Base-by-base conservation (phyloP, 2,888 invertebrate genomes). In the Polylopha cassiicola region DNA sequence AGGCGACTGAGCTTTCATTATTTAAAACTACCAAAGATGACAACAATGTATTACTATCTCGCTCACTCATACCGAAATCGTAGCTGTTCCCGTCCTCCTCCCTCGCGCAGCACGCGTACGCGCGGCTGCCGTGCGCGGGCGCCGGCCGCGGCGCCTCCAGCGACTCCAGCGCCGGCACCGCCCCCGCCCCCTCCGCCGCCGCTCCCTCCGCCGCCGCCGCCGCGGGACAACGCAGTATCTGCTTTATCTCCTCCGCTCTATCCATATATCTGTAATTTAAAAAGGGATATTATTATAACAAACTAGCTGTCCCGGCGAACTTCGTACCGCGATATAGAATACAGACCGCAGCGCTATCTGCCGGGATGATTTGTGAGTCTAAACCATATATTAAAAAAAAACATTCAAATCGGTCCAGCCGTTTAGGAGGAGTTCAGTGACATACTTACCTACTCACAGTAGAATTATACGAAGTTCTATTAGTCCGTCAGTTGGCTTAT, bases 171-270 rank as follows among this genome's bases (percentile, higher is more conserved):
- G 13, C 14, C 4, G 22, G n/a, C 14, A 8, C 22, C 10, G 8
- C 16, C 39, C 14, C 9, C 4, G 6, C 39, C 27, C 16, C 6
- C 14, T 15, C 11, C 5, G 4, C 10, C 17, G 15, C 23, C 26
- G n/a, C n/a, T n/a, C n/a, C n/a, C n/a, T n/a, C n/a, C n/a, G n/a
- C n/a, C n/a, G n/a, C n/a, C n/a, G n/a, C 20, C 17, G 11, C 21
- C 6, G 6, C n/a, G 32, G 17, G 3, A 5, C 9, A 5, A 5
- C 61, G 64, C 0, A 81, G 38, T 2, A 47, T 54, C 0, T 51
- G 37, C 11, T 79, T 79, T 1, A 81, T 57, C 16, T 79, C 76
- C 13, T 81, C 81, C 0, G 81, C 81, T 1, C 81, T 53, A 11
- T 80, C 75, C 81, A 80, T 79, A 39, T 82, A 82, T 10, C 81